Percentiles rank a stretch among this genome's conserved stretches.
Evolutionary conservation across 2,797 vertebrate species (phyloP).

Genomic region (Podargus strigoides): DNA sequence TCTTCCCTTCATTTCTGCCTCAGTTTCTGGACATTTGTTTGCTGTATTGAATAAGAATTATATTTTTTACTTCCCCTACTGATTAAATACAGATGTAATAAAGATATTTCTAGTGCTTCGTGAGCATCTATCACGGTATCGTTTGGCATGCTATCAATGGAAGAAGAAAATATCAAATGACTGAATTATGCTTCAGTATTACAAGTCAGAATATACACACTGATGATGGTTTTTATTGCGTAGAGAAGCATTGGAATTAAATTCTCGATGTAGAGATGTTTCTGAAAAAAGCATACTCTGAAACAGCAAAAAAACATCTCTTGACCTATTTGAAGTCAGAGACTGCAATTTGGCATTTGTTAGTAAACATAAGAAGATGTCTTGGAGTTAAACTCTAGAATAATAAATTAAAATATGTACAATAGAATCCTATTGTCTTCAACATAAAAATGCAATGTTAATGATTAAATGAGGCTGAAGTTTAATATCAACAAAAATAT

Average conservation of each 20-base stretch:
- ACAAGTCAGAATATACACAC: not conserved
- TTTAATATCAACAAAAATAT: not conserved
- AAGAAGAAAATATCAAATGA: slow-evolving; percentile 14
- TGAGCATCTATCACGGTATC: not conserved
- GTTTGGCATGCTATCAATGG: not conserved
- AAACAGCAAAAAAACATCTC: not conserved
- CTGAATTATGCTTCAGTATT: not conserved
- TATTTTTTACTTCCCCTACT: not conserved
- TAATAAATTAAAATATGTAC: not conserved
- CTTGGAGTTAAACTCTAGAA: not conserved
- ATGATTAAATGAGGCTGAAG: not conserved
- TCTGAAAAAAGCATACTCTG: not conserved
- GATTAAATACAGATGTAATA: not conserved
- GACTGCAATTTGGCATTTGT: not conserved
- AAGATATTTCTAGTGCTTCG: not conserved
- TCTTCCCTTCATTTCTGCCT: not conserved
- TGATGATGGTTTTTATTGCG: not conserved
- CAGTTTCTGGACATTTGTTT: not conserved
- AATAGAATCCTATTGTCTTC: not conserved
- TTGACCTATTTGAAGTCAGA: not conserved
- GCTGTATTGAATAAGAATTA: not conserved
- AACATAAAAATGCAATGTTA: not conserved
- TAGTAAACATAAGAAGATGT: not conserved
- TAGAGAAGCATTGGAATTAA: not conserved
- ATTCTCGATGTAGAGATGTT: not conserved